Evolutionary conservation across 2,113 vertebrate species (phyloP).

Genomic region (Ciconia maguari): DNA sequence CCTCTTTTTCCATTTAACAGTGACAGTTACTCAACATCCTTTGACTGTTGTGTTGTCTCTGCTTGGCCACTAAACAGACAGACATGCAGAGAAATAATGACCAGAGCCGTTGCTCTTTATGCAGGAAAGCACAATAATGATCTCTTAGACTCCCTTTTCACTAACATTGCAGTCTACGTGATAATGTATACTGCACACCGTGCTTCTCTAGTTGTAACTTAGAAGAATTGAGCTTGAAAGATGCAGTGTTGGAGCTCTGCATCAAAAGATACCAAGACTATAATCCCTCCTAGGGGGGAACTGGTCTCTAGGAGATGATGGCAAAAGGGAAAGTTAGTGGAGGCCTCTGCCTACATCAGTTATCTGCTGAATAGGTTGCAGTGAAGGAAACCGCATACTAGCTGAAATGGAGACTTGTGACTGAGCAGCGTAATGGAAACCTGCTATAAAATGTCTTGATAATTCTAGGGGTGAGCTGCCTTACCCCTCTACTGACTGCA

Average conservation of each 20-base stretch:
- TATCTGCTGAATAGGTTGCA: background rate
- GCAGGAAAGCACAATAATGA: background rate
- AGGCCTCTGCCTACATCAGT: background rate
- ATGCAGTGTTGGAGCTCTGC: background rate
- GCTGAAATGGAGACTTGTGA: background rate
- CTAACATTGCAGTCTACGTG: background rate
- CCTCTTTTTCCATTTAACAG: background rate
- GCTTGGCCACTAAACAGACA: background rate
- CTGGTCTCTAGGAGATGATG: background rate
- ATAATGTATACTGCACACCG: background rate
- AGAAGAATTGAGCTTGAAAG: background rate
- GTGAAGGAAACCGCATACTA: background rate
- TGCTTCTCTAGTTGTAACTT: background rate
- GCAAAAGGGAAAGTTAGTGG: background rate
- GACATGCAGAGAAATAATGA: background rate
- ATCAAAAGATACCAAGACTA: background rate
- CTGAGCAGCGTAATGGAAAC: background rate
- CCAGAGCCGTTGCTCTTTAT: background rate
- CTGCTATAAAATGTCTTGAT: background rate
- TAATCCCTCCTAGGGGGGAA: background rate
- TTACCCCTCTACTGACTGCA: background rate
- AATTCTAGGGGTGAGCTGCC: background rate
- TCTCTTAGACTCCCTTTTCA: background rate
- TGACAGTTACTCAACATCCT: background rate
- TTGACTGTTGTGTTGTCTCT: background rate